Evolutionary conservation across 1,140 invertebrate species (phyloP).

Genomic region (Macrosteles quadrilineatus): DNA sequence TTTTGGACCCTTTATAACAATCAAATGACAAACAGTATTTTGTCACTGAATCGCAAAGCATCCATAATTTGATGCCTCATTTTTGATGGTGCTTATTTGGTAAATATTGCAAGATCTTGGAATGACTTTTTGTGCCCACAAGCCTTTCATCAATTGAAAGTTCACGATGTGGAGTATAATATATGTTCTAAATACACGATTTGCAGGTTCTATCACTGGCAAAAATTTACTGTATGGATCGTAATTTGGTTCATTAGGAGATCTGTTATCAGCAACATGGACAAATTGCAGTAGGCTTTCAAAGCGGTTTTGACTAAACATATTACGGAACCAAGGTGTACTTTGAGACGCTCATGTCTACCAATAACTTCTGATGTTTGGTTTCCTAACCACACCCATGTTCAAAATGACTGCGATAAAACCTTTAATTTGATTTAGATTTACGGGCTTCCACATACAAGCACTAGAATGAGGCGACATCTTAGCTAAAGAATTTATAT

Average conservation of each 20-base stretch:
- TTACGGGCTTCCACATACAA: too few species aligned
- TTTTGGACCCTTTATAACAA: not conserved
- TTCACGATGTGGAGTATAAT: conserved; percentile 40
- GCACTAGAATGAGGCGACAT: too few species aligned
- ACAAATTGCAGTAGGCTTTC: conserved; percentile 20
- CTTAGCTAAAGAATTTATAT: too few species aligned
- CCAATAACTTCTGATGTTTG: not conserved
- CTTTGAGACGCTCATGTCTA: not conserved
- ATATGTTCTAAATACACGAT: conserved; percentile 40
- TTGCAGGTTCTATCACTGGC: conserved; percentile 41
- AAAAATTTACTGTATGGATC: conserved; percentile 43
- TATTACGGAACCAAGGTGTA: not conserved
- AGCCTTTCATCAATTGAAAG: too few species aligned
- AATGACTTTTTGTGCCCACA: too few species aligned
- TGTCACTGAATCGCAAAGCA: not conserved
- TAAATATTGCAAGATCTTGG: too few species aligned
- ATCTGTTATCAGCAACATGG: conserved; percentile 34
- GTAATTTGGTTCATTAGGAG: conserved; percentile 37
- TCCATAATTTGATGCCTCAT: not conserved
- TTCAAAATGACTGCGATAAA: conserved; percentile 22
- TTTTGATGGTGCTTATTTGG: conserved; percentile 35
- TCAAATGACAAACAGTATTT: not conserved
- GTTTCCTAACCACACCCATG: not conserved
- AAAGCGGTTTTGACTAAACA: conserved; percentile 12
- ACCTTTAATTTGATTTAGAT: conserved; percentile 17